Evolutionary conservation across 2,888 invertebrate genomes (phyloP).

Genomic region (Lasioglossum leucozonium): DNA sequence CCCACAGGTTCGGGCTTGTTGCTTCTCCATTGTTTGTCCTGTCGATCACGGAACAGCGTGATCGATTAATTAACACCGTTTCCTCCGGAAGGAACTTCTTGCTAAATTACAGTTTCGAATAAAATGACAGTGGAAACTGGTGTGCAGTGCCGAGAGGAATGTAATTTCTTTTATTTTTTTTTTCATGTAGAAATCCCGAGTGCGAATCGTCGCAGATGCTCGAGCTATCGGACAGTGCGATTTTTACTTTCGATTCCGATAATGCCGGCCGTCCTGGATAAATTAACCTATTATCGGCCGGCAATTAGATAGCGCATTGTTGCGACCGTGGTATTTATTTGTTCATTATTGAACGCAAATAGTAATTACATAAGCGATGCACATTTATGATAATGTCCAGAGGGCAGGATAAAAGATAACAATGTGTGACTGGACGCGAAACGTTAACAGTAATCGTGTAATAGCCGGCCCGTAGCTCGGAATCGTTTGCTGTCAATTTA

Average conservation of each 20-base stretch:
- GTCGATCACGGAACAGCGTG: not conserved
- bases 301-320: not conserved
- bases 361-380: constrained; percentile 7
- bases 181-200: not conserved
- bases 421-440: constrained; percentile 19
- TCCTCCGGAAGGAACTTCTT: not conserved
- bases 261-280: not conserved
- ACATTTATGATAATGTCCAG: constrained; percentile 13
- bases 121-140: not conserved
- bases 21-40: not conserved
- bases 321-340: constrained; percentile 10
- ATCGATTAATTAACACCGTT: not conserved
- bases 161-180: too few species aligned
- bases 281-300: not conserved
- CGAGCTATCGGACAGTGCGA: not conserved
- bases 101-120: not conserved
- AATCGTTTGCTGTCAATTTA: constrained; percentile 18
- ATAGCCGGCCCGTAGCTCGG: not conserved
- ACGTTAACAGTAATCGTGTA: constrained; percentile 27
- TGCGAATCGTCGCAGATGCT: not conserved
- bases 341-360: constrained; percentile 14
- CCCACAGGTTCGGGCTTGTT: not conserved
- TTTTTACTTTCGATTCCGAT: not conserved
- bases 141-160: not conserved
- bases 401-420: constrained; percentile 20